Percentiles rank a stretch among this genome's conserved stretches.
These are phyloP conservation scores for Scolopax bukidnonensis DNA, from an alignment of 2,797 vertebrate species.

Conservation along the genomic window DNA sequence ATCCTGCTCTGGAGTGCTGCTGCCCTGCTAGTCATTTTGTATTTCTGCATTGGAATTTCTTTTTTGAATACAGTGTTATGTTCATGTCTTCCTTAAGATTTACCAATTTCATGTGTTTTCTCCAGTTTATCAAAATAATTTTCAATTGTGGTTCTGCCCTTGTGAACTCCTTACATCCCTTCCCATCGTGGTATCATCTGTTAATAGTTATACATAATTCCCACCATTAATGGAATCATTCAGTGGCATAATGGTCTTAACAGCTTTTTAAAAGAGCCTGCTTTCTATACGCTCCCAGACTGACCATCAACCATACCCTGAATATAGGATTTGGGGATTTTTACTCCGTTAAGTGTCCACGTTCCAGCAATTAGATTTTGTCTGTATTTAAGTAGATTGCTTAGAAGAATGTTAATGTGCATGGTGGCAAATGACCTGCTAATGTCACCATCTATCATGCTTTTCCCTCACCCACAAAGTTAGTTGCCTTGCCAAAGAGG, in stretches of 20 bases:
- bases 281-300: background rate
- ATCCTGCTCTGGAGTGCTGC: background rate
- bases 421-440: background rate
- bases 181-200: background rate
- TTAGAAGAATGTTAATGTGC: background rate
- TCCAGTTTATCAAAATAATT: background rate
- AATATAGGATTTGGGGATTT: background rate
- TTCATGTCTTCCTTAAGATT: background rate
- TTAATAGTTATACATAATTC: background rate
- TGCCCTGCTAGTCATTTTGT: background rate
- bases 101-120: background rate
- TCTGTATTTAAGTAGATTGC: background rate
- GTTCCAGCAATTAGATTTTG: background rate
- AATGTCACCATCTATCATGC: background rate
- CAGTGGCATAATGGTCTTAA: background rate
- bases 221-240: slow-evolving; percentile 8
- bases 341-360: background rate
- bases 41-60: background rate
- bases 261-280: background rate
- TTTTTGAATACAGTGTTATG: background rate
- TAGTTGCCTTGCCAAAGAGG: background rate
- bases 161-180: background rate
- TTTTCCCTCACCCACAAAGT: background rate
- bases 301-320: background rate
- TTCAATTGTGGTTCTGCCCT: background rate